Evolutionary conservation across 2,797 vertebrate species (phyloP).

Genomic region (Enteromius treurensis): DNA sequence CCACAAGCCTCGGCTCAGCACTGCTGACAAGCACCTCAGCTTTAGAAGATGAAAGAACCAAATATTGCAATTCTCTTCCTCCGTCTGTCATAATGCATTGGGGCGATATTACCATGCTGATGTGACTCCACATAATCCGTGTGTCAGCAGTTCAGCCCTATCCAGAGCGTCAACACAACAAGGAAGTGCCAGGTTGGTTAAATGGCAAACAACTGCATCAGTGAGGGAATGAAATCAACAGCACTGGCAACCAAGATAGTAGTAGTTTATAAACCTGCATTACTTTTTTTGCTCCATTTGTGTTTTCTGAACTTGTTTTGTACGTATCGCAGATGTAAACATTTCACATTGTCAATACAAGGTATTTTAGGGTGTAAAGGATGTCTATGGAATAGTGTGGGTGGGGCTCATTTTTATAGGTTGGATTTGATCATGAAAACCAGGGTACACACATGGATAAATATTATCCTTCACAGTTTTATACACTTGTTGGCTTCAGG

Average conservation of each 20-base stretch:
- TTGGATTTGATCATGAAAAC: not conserved
- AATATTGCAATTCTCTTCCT: not conserved
- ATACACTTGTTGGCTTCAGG: not conserved
- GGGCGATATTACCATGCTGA: conserved; percentile 21
- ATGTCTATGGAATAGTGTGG: not conserved
- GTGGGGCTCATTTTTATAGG: not conserved
- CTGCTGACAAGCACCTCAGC: conserved; percentile 32
- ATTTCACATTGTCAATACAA: not conserved
- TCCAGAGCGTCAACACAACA: conserved; percentile 6
- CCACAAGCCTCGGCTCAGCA: conserved; percentile 19
- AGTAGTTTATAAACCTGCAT: not conserved
- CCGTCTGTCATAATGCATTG: conserved; percentile 34
- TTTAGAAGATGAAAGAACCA: conserved; percentile 37
- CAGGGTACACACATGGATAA: not conserved
- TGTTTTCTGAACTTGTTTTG: conserved; percentile 2
- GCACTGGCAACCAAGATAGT: not conserved
- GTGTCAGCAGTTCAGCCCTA: conserved; percentile 39
- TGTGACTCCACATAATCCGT: conserved; percentile 19
- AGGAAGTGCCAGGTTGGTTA: not conserved
- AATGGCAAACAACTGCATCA: not conserved
- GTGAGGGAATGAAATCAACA: not conserved
- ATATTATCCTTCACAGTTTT: too few relatives aligned
- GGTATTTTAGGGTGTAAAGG: too few relatives aligned
- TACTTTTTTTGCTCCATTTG: not conserved
- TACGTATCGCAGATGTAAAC: not conserved